phyloP scores from a whole-genome alignment of 2,888 invertebrate genomes.

The Drosophila demipolita region DNA sequence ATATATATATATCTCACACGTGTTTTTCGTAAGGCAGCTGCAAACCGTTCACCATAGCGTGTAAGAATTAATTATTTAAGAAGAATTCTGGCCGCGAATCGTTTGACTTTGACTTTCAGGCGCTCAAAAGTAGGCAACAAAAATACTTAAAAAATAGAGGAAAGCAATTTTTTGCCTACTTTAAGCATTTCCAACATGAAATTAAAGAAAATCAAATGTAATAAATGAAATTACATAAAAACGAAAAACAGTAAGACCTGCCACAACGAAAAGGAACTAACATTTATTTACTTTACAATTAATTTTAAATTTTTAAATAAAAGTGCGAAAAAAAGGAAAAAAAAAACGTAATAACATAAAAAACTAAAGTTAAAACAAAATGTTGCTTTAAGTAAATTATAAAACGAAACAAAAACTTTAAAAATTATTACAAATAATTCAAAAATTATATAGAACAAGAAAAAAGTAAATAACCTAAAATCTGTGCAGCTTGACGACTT shows the following conservation, averaged over 20 bases:
- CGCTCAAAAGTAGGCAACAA: slow-evolving; percentile 23
- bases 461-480: slow-evolving; percentile 21
- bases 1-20: slow-evolving; percentile 57
- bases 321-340: slow-evolving; percentile 26
- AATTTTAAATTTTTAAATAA: slow-evolving; percentile 64
- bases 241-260: slow-evolving; percentile 69
- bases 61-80: slow-evolving; percentile 44
- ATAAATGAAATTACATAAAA: slow-evolving; percentile 14
- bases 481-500: slow-evolving; percentile 63
- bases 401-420: slow-evolving; percentile 44
- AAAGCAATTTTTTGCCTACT: slow-evolving; percentile 1
- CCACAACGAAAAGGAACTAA: slow-evolving; percentile 58
- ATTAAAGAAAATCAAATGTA: slow-evolving; percentile 8
- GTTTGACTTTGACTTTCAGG: slow-evolving; percentile 14
- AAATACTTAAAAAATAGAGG: background rate
- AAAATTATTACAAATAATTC: slow-evolving; percentile 78
- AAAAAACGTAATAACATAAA: slow-evolving; percentile 15
- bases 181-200: slow-evolving; percentile 21
- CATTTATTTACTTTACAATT: slow-evolving; percentile 51
- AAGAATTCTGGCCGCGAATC: slow-evolving; percentile 31
- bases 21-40: slow-evolving; percentile 45
- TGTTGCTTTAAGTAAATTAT: slow-evolving; percentile 74
- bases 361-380: slow-evolving; percentile 26
- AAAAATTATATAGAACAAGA: slow-evolving; percentile 47
- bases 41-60: slow-evolving; percentile 49